phyloP scores from a whole-genome alignment of 2,888 invertebrate genomes.

The Cerceris rybyensis region DNA sequence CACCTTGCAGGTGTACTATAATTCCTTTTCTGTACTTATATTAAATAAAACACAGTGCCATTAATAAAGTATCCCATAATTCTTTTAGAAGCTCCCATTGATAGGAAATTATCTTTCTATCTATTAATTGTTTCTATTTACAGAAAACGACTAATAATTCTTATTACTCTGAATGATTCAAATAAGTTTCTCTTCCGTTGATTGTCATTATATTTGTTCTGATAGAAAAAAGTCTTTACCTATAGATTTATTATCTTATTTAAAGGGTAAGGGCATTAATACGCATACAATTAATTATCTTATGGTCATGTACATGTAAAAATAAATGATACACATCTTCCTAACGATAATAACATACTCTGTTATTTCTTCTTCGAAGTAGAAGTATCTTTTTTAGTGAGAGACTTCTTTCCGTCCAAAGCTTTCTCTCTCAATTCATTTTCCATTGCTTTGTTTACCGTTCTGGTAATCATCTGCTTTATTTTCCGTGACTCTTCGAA shows the following conservation, averaged over 20 bases:
- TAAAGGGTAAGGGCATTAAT: too few species aligned
- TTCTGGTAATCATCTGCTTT: slow-evolving; percentile 87
- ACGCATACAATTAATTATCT: too few species aligned
- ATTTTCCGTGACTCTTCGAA: slow-evolving; percentile 85
- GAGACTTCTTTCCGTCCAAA: slow-evolving; percentile 81
- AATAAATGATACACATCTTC: slow-evolving; percentile 10
- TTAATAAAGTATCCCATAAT: slow-evolving; percentile 43
- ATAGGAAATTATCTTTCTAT: not conserved
- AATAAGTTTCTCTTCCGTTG: not conserved
- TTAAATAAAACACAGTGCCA: slow-evolving; percentile 50
- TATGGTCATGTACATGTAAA: too few species aligned
- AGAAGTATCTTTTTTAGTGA: slow-evolving; percentile 81
- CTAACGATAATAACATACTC: slow-evolving; percentile 10
- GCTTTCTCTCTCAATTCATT: slow-evolving; percentile 86
- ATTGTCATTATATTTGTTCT: too few species aligned
- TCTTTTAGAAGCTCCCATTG: not conserved
- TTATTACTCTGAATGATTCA: not conserved
- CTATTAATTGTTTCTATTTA: not conserved
- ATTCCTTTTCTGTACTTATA: slow-evolving; percentile 49
- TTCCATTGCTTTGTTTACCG: slow-evolving; percentile 88
- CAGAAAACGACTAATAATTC: not conserved
- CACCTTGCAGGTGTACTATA: slow-evolving; percentile 36
- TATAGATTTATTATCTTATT: not conserved
- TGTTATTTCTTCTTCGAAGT: slow-evolving; percentile 41
- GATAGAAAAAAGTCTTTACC: too few species aligned